A percentile compares a stretch with the other conserved stretches of the same genome.
These are phyloP conservation scores for Cataglyphis cursor DNA, from an alignment of 2,888 invertebrate species.

Conservation along the genomic window DNA sequence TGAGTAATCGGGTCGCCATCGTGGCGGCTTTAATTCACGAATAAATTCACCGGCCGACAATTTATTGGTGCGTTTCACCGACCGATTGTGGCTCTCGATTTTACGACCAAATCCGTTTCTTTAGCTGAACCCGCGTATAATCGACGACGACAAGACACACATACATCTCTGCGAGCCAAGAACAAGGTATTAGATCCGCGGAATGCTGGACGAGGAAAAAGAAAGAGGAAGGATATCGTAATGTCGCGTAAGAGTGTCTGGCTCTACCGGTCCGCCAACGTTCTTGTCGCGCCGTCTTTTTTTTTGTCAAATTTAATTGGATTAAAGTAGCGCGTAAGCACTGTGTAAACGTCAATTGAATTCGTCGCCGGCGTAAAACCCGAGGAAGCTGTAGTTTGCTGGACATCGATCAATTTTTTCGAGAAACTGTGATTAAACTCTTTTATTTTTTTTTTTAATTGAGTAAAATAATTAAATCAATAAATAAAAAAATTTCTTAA, in stretches of 20 bases:
- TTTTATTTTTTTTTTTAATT: neutral
- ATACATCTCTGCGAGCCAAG: neutral
- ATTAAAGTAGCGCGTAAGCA: slow-evolving; percentile 41
- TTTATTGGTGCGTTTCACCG: slow-evolving; percentile 27
- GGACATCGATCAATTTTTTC: neutral
- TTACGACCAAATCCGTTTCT: slow-evolving; percentile 37
- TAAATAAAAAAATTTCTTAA: neutral
- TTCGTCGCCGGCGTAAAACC: neutral
- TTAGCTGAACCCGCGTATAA: slow-evolving; percentile 17
- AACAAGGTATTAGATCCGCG: slow-evolving; percentile 41
- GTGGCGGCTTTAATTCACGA: slow-evolving; percentile 24
- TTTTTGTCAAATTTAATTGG: slow-evolving; percentile 45
- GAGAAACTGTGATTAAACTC: neutral
- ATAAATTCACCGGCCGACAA: neutral
- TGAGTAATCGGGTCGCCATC: slow-evolving; percentile 27
- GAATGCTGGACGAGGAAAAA: slow-evolving; percentile 15
- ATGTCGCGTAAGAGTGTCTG: slow-evolving; percentile 7
- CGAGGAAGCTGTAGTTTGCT: neutral
- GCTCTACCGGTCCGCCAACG: slow-evolving; percentile 44
- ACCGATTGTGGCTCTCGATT: slow-evolving; percentile 9
- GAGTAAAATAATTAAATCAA: neutral
- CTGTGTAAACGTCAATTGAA: slow-evolving; percentile 5
- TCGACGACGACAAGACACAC: slow-evolving; percentile 4
- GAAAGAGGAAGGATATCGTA: slow-evolving; percentile 10
- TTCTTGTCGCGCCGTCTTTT: slow-evolving; percentile 21